Evolutionary conservation across 2,888 invertebrate genomes (phyloP), one percentile per base, ranked within the genome.

Genomic region (Xestia sexstrigata): DNA sequence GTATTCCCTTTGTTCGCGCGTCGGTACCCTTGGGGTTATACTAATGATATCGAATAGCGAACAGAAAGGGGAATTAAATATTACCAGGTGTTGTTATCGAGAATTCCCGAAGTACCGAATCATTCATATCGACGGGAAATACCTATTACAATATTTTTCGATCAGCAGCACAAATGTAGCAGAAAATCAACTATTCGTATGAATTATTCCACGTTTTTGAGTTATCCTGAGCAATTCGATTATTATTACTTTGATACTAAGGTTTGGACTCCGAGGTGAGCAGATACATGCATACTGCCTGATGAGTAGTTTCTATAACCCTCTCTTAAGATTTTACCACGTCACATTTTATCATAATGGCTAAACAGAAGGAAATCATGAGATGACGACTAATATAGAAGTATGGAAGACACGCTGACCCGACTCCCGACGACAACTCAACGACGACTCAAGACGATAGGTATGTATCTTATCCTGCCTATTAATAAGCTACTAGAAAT

Each of bases 201-300:
- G 76, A 80, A 78, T 78, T 74, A 78, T 84, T 74, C 76, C 76
- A 75, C 71, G 52, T 58, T 74, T 76, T 70, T 74, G 76, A 70
- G 82, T 73, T 80, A 84, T 79, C 63, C 75, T 79, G 81, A 87
- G 81, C 82, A 78, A 87, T 76, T 81, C 69, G n/a, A 75, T 76
- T 65, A 26, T 47, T 74, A 58, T 75, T 72, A 70, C 66, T 70
- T 75, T 70, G 81, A 76, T 76, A 63, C 42, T 70, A 49, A 78
- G 17, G 45, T 30, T 75, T 23, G 49, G 49, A 62, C 74, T 71
- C 63, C 68, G 83, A 81, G 68, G 69, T 63, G 60, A 55, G 39
- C 67, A 26, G 17, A 65, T 42, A 30, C n/a, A 23, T 60, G 8
- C 15, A 13, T n/a, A 47, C 55, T 68, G 45, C 15, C 8, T 45